Evolutionary conservation across 53 echinoderm and acorn worm species (phyloP).

Genomic region (Astropecten irregularis): DNA sequence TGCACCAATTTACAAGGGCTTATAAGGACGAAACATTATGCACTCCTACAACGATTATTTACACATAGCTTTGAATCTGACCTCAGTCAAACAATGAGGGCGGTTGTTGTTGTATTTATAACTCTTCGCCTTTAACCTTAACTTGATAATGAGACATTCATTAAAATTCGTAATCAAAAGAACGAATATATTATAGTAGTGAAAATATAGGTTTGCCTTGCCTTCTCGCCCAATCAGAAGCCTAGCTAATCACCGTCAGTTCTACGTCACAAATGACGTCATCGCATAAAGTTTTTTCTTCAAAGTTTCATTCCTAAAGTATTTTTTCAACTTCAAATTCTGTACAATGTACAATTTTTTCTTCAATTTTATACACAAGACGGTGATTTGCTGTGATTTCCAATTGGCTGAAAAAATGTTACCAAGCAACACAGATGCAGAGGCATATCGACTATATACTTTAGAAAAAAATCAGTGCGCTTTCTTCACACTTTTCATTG

Average conservation of each 20-base stretch:
- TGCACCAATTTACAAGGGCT: not conserved
- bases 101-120: constrained; percentile 25
- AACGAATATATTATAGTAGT: constrained; percentile 48
- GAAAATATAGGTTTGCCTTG: constrained; percentile 56
- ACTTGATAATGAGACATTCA: constrained; percentile 21
- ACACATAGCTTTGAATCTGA: constrained; percentile 28
- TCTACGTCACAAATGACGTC: not conserved
- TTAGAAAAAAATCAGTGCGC: constrained; percentile 52
- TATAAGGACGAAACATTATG: constrained; percentile 5
- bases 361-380: too few relatives aligned
- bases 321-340: too few relatives aligned
- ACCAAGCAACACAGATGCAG: constrained; percentile 13
- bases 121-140: constrained; percentile 16
- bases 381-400: not conserved
- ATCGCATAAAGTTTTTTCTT: too few relatives aligned
- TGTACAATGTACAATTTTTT: too few relatives aligned
- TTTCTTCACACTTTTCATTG: constrained; percentile 51
- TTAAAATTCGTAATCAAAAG: constrained; percentile 45
- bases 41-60: constrained; percentile 41
- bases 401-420: constrained; percentile 38
- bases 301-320: too few relatives aligned
- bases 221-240: constrained; percentile 45
- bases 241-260: constrained; percentile 6
- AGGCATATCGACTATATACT: constrained; percentile 44
- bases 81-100: constrained; percentile 40